phyloP scores from a whole-genome alignment of 2,113 vertebrate genomes.

The Craseonycteris thonglongyai region DNA sequence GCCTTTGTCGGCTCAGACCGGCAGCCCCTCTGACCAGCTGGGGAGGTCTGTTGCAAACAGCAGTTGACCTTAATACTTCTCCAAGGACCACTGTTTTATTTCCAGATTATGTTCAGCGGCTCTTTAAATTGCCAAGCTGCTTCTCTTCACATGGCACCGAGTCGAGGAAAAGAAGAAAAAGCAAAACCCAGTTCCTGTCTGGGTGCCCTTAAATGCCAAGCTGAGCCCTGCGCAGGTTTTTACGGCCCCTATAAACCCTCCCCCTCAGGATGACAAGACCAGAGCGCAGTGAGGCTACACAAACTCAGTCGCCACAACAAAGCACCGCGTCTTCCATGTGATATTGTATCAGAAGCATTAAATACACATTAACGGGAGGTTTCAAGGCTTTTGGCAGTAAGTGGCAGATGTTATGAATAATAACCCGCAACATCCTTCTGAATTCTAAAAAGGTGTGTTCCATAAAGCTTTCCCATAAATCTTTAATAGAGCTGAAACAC shows the following conservation, averaged over 20 bases:
- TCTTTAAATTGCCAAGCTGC: conserved; percentile 41
- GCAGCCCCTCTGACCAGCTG: background rate
- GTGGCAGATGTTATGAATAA: conserved; percentile 82
- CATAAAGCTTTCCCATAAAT: conserved; percentile 79
- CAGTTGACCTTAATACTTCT: conserved; percentile 28
- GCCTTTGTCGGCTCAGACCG: too few species aligned
- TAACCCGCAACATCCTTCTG: conserved; percentile 74
- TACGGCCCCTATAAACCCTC: conserved; percentile 60
- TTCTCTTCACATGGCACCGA: conserved; percentile 3
- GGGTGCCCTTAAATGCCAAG: conserved; percentile 52
- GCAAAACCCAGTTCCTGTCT: background rate
- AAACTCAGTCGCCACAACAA: conserved; percentile 62
- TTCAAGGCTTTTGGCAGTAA: conserved; percentile 75
- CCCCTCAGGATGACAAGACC: conserved; percentile 17
- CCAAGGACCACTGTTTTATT: conserved; percentile 43
- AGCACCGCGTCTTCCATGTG: conserved; percentile 68
- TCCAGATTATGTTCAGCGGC: conserved; percentile 45
- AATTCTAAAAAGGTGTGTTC: conserved; percentile 74
- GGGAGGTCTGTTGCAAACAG: background rate
- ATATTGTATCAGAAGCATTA: conserved; percentile 74
- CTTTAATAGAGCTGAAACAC: conserved; percentile 68
- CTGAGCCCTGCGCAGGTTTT: conserved; percentile 47
- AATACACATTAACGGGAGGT: conserved; percentile 76
- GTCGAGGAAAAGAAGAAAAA: conserved; percentile 32
- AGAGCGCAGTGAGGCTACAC: conserved; percentile 34